Evolutionary conservation across 2,888 invertebrate genomes (phyloP), one percentile per base, ranked within the genome.

Genomic region (Scaptodrosophila latifasciaeformis): DNA sequence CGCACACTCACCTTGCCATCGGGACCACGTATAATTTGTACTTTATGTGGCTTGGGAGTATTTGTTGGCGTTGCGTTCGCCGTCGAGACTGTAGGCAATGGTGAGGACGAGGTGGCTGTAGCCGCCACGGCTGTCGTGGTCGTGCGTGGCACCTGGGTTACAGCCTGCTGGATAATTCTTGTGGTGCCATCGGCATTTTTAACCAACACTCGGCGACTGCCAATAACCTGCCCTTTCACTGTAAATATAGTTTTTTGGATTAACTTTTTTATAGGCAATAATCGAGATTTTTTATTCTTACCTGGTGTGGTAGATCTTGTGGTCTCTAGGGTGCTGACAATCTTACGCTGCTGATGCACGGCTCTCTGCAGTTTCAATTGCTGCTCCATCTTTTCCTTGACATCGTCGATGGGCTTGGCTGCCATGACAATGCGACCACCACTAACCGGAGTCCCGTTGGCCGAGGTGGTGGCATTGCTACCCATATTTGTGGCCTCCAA

Each of bases 1-100:
- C 95, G 91, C 1, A 97, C 96, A 72, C 96, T 95, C 12, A 97
- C 88, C 86, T 96, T 96, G 18, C 97, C 97, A 85, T 96, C 96
- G 0, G 95, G 93, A 0, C 94, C 92, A 65, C 95, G 92, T 77
- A 96, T 91, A 66, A 97, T 95, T 88, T 97, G 96, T 10, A 97
- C 94, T 82, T 93, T 93, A 83, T 95, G 95, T 40, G 82, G 83
- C 19, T 87, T 86, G 87, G 58, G 92, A 89, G 44, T 90, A 86
- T 17, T 91, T 90, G 17, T 90, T 89, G 49, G 92, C 40, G 54
- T 45, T 91, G 83, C 92, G 1, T 46, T 6, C 2, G 60, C 17
- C 46, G 49, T 56, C 34, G 88, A 84, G 53, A 88, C 86, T 21
- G 54, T 39, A 6, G 37, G 37, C 3, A 50, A 55, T 2, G 57